These are phyloP conservation scores for Ceryle rudis DNA, from an alignment of 2,797 vertebrate genomes.

Conservation along the genomic window DNA sequence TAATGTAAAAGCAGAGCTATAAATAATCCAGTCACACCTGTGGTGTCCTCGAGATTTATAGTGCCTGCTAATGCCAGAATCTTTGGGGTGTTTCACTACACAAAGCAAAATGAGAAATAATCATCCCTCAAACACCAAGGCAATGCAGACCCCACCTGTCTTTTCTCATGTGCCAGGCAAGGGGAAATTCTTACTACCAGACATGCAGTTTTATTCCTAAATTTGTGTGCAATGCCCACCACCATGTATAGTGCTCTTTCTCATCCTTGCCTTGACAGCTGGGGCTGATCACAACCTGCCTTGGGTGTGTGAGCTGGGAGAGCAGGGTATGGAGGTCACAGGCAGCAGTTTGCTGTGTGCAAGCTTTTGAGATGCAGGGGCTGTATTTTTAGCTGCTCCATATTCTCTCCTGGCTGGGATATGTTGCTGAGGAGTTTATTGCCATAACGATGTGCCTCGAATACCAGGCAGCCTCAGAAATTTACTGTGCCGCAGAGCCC, in stretches of 20 bases:
- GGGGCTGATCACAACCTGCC: background rate
- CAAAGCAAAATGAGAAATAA: conserved; percentile 56
- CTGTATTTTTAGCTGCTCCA: conserved; percentile 79
- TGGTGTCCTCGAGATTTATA: conserved; percentile 71
- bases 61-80: conserved; percentile 61
- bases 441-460: conserved; percentile 70
- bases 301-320: background rate
- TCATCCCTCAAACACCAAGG: background rate
- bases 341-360: conserved; percentile 19
- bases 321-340: conserved; percentile 24
- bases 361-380: conserved; percentile 45
- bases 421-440: conserved; percentile 73
- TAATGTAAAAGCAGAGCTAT: conserved; percentile 76
- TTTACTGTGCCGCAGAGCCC: conserved; percentile 68
- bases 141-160: background rate
- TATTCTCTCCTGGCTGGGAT: conserved; percentile 64
- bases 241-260: background rate
- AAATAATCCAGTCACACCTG: conserved; percentile 80
- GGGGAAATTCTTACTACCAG: background rate
- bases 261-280: background rate
- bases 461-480: conserved; percentile 71
- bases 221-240: background rate
- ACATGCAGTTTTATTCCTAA: background rate
- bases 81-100: conserved; percentile 45
- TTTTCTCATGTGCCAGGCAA: background rate